Conservation (phyloP, 2,888 invertebrate species). For the Hydropsyche betteni region DNA sequence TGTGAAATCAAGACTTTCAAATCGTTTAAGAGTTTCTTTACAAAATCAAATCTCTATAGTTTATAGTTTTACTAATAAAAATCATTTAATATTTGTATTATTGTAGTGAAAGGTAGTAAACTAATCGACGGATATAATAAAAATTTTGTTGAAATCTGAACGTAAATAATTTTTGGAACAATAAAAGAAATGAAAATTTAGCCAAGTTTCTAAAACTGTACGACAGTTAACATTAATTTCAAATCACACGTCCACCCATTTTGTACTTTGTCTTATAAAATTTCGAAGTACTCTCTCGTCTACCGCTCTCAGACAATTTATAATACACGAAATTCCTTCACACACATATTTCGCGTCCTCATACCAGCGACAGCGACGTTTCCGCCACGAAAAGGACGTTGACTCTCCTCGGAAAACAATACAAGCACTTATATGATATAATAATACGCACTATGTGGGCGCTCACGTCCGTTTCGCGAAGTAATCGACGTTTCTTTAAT, state of each 20-base stretch:
- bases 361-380: constrained; percentile 12
- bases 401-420: constrained; percentile 13
- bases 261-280: not conserved
- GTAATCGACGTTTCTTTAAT: not conserved
- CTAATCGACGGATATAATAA: no score
- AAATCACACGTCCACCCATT: constrained; percentile 4
- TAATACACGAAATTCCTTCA: constrained; percentile 19
- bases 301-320: constrained; percentile 7
- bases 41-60: no score
- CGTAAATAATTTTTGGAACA: no score
- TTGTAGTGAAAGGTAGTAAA: no score
- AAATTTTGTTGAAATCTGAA: no score
- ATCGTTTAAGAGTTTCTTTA: no score
- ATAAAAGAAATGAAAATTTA: not conserved
- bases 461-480: constrained; percentile 15
- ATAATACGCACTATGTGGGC: constrained; percentile 3
- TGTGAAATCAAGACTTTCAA: no score
- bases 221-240: constrained; percentile 11
- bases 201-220: not conserved
- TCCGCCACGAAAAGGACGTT: constrained; percentile 23
- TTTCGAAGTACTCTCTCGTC: no score
- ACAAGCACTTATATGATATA: constrained; percentile 20
- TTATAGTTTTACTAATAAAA: no score
- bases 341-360: constrained; percentile 27
- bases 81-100: no score